Evolutionary conservation across 1,140 invertebrate genomes (phyloP).

Genomic region (Tetramorium alpestre): DNA sequence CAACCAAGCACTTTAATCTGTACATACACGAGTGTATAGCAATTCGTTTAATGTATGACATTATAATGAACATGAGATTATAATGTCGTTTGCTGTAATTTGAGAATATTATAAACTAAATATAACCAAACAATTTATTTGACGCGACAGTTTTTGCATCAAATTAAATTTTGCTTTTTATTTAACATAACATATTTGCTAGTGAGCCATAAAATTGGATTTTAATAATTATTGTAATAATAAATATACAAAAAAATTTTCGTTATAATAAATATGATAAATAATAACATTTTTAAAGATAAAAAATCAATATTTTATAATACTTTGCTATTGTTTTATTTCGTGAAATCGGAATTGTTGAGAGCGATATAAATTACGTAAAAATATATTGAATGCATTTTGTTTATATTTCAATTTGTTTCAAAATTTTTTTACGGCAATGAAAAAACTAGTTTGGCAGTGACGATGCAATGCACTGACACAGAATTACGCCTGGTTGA

Average conservation of each 20-base stretch:
- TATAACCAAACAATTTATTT: not conserved
- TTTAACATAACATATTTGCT: not conserved
- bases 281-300: not conserved
- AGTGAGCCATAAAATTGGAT: not conserved
- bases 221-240: not conserved
- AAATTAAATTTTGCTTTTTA: not conserved
- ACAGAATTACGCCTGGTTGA: conserved; percentile 24
- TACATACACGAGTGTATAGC: too few species aligned
- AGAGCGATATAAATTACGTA: not conserved
- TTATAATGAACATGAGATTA: too few species aligned
- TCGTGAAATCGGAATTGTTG: not conserved
- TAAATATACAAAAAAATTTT: too few species aligned
- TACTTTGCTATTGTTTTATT: not conserved
- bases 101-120: not conserved
- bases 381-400: not conserved
- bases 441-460: not conserved
- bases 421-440: not conserved
- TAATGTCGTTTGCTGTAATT: not conserved
- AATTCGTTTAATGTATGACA: too few species aligned
- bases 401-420: not conserved
- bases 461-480: not conserved
- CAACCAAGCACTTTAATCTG: too few species aligned
- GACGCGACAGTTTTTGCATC: not conserved
- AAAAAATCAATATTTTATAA: not conserved
- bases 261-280: too few species aligned